Evolutionary conservation across 2,113 vertebrate species (phyloP).

Genomic region (Peromyscus leucopus): DNA sequence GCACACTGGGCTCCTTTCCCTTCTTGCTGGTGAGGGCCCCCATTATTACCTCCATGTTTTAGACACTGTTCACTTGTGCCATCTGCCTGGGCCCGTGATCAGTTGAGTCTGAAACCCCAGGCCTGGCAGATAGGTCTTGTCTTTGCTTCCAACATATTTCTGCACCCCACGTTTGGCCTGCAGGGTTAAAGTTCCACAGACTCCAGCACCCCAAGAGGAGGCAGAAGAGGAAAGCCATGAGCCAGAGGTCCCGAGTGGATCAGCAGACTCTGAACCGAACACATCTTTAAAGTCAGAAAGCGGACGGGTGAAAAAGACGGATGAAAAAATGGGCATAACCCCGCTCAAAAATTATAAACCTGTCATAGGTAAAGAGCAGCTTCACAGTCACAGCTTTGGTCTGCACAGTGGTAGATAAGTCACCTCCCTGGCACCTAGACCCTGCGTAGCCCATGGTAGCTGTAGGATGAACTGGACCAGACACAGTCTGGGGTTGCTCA

Average conservation of each 20-base stretch:
- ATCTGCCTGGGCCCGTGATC: fast-evolving
- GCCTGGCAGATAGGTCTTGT: not conserved
- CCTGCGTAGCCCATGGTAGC: fast-evolving
- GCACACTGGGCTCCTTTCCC: not conserved
- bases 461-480: not conserved
- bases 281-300: conserved; percentile 64
- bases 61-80: not conserved
- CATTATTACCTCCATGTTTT: not conserved
- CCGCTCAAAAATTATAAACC: conserved; percentile 90
- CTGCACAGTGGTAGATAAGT: not conserved
- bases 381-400: fast-evolving
- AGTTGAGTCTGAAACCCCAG: not conserved
- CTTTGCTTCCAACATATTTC: not conserved
- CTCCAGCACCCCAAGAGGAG: conserved; percentile 78
- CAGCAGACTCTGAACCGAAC: not conserved
- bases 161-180: conserved; percentile 1
- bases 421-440: not conserved
- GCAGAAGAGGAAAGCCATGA: conserved; percentile 85
- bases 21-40: not conserved
- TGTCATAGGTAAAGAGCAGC: conserved; percentile 86
- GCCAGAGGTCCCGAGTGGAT: conserved; percentile 68
- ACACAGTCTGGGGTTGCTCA: not conserved
- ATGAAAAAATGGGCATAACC: conserved; percentile 86
- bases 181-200: conserved; percentile 87
- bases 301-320: conserved; percentile 76